phyloP scores from a whole-genome alignment of 2,888 invertebrate species.

The Entomobrya multifasciata region DNA sequence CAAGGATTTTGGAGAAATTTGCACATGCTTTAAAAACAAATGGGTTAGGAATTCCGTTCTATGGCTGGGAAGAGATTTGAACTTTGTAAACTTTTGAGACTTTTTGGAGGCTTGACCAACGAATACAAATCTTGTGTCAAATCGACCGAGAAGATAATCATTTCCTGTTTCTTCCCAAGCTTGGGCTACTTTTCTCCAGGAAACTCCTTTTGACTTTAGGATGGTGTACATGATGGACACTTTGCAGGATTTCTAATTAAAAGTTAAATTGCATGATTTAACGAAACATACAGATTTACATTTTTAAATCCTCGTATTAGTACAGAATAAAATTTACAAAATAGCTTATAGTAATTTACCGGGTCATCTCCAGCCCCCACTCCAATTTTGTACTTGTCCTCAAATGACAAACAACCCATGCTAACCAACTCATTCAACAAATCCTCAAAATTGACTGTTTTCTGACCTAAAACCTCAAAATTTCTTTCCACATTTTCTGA shows the following conservation, averaged over 20 bases:
- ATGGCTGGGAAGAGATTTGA: conserved; percentile 70
- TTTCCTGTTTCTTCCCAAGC: conserved; percentile 74
- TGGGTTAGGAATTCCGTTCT: conserved; percentile 73
- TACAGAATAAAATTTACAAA: not conserved
- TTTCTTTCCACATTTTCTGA: conserved; percentile 43
- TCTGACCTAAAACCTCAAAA: conserved; percentile 68
- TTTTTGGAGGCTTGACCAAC: conserved; percentile 70
- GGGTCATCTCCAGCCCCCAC: conserved; percentile 69
- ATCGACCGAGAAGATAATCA: conserved; percentile 69
- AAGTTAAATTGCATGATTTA: not conserved
- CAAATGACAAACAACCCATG: conserved; percentile 68
- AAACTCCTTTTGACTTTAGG: conserved; percentile 58
- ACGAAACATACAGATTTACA: not conserved
- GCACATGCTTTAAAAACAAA: conserved; percentile 60
- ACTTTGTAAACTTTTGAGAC: conserved; percentile 72
- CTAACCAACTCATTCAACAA: conserved; percentile 69
- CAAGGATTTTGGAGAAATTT: conserved; percentile 70
- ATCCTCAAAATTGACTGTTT: conserved; percentile 74
- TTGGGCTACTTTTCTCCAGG: conserved; percentile 66
- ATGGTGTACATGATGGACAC: conserved; percentile 67
- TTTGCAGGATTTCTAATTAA: conserved; percentile 56
- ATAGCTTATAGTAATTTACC: conserved; percentile 35
- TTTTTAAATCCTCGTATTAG: not conserved
- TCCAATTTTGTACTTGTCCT: conserved; percentile 74
- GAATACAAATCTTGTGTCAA: conserved; percentile 69